phyloP scores from a whole-genome alignment of 2,888 invertebrate genomes.

The Scotopteryx bipunctaria region DNA sequence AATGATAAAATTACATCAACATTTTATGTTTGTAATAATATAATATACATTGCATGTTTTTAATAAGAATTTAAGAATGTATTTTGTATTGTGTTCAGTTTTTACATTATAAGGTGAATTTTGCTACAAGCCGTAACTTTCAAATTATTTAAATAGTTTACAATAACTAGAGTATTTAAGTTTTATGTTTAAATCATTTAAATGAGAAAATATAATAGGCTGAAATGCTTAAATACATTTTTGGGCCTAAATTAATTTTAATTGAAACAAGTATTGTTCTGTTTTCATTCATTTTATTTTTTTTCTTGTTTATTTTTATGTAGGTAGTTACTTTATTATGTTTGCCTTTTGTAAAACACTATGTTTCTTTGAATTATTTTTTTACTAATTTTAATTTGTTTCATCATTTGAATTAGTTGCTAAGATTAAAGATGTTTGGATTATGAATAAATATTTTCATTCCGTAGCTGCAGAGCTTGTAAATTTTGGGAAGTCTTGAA shows the following conservation, averaged over 20 bases:
- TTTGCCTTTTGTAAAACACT: constrained; percentile 36
- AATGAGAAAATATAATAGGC: not conserved
- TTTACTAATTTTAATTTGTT: constrained; percentile 35
- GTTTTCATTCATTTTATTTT: constrained; percentile 2
- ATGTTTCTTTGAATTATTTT: constrained; percentile 28
- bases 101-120: too few relatives aligned
- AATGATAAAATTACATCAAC: too few relatives aligned
- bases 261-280: constrained; percentile 1
- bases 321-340: constrained; percentile 25
- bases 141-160: too few relatives aligned
- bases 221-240: not conserved
- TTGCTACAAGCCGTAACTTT: too few relatives aligned
- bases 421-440: constrained; percentile 46
- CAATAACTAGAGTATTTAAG: not conserved
- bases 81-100: too few relatives aligned
- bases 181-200: constrained; percentile 5
- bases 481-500: constrained; percentile 60
- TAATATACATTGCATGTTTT: too few relatives aligned
- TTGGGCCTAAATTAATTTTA: constrained; percentile 1
- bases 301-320: constrained; percentile 17
- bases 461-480: constrained; percentile 30
- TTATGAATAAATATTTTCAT: constrained; percentile 38
- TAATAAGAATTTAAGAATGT: too few relatives aligned
- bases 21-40: too few relatives aligned
- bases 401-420: constrained; percentile 4